Conservation (phyloP, 2,113 vertebrate species). For the Semicossyphus pulcher region DNA sequence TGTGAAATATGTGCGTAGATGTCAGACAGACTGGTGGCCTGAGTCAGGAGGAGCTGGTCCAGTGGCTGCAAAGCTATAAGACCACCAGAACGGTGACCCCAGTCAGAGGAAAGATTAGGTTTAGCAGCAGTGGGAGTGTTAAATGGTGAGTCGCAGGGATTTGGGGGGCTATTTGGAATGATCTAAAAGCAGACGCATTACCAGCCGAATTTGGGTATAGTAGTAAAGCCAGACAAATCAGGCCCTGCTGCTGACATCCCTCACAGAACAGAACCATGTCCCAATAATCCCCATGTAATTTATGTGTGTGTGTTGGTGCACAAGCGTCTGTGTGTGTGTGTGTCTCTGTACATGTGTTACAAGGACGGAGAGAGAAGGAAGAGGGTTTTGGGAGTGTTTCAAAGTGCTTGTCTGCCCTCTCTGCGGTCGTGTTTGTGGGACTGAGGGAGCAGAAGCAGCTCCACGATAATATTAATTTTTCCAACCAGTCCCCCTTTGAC, state of each 20-base stretch:
- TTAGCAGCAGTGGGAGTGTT: slow-evolving; percentile 75
- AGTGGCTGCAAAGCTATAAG: slow-evolving; percentile 51
- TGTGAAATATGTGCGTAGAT: slow-evolving; percentile 15
- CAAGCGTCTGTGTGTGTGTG: slow-evolving; percentile 29
- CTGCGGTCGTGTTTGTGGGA: slow-evolving; percentile 44
- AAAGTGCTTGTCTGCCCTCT: slow-evolving; percentile 3
- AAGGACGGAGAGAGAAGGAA: slow-evolving; percentile 4
- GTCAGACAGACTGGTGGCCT: slow-evolving; percentile 11
- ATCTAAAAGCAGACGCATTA: slow-evolving; percentile 76
- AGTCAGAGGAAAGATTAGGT: slow-evolving; percentile 70
- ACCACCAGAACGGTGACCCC: slow-evolving; percentile 71
- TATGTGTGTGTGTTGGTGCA: slow-evolving; percentile 39
- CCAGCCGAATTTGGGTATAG: slow-evolving; percentile 68
- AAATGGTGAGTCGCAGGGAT: slow-evolving; percentile 70
- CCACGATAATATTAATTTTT: slow-evolving; percentile 63
- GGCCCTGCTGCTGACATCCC: slow-evolving; percentile 55
- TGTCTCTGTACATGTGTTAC: slow-evolving; percentile 8
- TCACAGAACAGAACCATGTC: slow-evolving; percentile 58
- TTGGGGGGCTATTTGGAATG: slow-evolving; percentile 69
- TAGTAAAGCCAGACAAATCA: slow-evolving; percentile 74
- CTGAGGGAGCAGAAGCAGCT: slow-evolving; percentile 33
- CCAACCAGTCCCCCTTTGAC: slow-evolving; percentile 38
- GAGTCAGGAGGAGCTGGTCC: slow-evolving; percentile 36
- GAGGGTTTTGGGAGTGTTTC: slow-evolving; percentile 19
- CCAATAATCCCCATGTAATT: slow-evolving; percentile 63